phyloP scores from a whole-genome alignment of 2,113 vertebrate genomes.

The Oreochromis tanganicae region DNA sequence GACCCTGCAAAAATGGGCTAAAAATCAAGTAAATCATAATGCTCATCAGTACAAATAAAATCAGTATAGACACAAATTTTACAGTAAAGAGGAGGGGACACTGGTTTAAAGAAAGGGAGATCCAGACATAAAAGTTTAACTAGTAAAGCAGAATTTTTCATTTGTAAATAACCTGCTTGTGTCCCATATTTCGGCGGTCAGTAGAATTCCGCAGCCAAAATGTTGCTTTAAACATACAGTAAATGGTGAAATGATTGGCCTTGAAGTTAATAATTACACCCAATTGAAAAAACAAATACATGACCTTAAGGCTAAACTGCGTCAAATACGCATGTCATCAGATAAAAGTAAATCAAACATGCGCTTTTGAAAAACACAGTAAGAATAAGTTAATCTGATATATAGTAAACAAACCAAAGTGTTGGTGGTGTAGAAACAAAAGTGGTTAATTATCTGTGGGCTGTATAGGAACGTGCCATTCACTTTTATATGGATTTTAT shows the following conservation, averaged over 20 bases:
- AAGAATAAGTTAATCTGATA: not conserved
- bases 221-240: not conserved
- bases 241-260: not conserved
- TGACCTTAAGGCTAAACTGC: not conserved
- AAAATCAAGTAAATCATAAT: not conserved
- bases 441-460: conserved; percentile 22
- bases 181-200: not conserved
- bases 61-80: not conserved
- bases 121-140: not conserved
- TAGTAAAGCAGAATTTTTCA: not conserved
- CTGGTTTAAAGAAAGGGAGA: not conserved
- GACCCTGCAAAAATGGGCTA: not conserved
- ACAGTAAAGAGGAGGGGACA: not conserved
- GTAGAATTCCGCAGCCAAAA: not conserved
- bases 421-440: not conserved
- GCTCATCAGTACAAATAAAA: not conserved
- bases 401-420: not conserved
- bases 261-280: conserved; percentile 36
- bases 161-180: not conserved
- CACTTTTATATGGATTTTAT: not conserved
- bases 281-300: not conserved
- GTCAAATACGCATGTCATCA: not conserved
- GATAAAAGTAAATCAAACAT: not conserved
- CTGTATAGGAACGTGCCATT: not conserved
- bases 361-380: not conserved